phyloP scores from a whole-genome alignment of 2,888 invertebrate genomes.

The Thera obeliscata region DNA sequence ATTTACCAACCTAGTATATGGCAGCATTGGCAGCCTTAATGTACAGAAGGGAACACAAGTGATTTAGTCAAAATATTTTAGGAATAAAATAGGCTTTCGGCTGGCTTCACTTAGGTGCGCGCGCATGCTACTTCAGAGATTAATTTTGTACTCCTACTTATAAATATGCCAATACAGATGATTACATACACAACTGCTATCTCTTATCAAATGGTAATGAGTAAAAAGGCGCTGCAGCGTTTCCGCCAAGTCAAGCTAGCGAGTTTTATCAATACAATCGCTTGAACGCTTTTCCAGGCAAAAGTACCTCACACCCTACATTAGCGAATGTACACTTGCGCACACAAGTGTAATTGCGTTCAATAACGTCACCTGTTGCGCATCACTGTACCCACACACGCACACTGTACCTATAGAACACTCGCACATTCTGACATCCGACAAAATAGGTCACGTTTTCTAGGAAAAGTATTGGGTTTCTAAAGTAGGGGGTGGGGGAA shows the following conservation, averaged over 20 bases:
- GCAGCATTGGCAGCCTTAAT: constrained; percentile 18
- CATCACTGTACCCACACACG: constrained; percentile 43
- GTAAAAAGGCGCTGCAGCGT: too few relatives aligned
- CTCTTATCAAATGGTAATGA: too few relatives aligned
- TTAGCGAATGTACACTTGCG: constrained; percentile 28
- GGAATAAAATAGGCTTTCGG: too few relatives aligned
- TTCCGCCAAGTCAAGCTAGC: too few relatives aligned
- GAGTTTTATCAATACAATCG: not conserved
- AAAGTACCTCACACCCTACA: constrained; percentile 27
- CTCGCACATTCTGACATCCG: constrained; percentile 18
- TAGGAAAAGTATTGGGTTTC: constrained; percentile 31
- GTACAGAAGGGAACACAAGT: constrained; percentile 27
- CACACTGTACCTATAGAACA: constrained; percentile 6
- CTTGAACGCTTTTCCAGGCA: constrained; percentile 3
- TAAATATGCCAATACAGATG: too few relatives aligned
- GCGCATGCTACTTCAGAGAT: too few relatives aligned
- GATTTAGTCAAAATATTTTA: not conserved
- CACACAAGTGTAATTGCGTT: constrained; percentile 46
- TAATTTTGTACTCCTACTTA: too few relatives aligned
- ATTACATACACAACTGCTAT: too few relatives aligned
- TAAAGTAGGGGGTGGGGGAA: constrained; percentile 11
- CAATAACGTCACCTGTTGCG: constrained; percentile 56
- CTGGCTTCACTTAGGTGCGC: too few relatives aligned
- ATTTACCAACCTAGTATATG: constrained; percentile 35
- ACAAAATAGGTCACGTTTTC: constrained; percentile 38